Conservation (phyloP, 2,888 invertebrate genomes). For the Eurytoma adleriae region DNA sequence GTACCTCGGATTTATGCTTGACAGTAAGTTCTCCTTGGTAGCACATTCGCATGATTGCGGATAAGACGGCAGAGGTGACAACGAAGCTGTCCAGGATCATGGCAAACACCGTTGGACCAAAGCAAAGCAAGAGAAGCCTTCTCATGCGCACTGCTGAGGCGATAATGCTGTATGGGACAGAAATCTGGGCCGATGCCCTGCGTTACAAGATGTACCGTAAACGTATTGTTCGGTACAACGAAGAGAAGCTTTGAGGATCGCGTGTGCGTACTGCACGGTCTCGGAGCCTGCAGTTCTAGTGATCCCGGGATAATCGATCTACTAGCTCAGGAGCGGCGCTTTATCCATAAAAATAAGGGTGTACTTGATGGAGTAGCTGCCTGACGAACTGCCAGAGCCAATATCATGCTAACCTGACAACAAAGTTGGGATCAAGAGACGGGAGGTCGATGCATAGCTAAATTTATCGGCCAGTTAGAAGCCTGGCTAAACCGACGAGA, state of each 20-base stretch:
- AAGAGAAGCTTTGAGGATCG: conserved; percentile 9
- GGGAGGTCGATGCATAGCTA: no score
- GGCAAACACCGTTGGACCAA: conserved; percentile 2
- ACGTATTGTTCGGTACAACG: neutral
- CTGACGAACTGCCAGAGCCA: no score
- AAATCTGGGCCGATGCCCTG: neutral
- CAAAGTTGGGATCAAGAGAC: no score
- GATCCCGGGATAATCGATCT: conserved; percentile 58
- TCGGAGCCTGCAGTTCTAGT: conserved; percentile 50
- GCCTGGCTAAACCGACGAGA: no score
- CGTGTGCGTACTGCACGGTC: conserved; percentile 59
- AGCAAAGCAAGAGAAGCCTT: neutral
- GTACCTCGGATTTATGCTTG: conserved; percentile 44
- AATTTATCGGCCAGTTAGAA: no score
- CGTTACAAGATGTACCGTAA: neutral
- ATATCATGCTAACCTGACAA: no score
- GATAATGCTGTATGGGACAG: neutral
- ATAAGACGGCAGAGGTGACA: conserved; percentile 52
- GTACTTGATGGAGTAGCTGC: no score
- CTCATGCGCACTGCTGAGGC: conserved; percentile 1
- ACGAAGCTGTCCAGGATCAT: conserved; percentile 28
- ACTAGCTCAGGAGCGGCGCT: conserved; percentile 43
- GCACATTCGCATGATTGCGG: conserved; percentile 50
- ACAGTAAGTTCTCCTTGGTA: conserved; percentile 51
- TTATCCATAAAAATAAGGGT: no score